Base-by-base conservation (phyloP, 2,797 vertebrate species). In the Enteromius afrohamiltoni region DNA sequence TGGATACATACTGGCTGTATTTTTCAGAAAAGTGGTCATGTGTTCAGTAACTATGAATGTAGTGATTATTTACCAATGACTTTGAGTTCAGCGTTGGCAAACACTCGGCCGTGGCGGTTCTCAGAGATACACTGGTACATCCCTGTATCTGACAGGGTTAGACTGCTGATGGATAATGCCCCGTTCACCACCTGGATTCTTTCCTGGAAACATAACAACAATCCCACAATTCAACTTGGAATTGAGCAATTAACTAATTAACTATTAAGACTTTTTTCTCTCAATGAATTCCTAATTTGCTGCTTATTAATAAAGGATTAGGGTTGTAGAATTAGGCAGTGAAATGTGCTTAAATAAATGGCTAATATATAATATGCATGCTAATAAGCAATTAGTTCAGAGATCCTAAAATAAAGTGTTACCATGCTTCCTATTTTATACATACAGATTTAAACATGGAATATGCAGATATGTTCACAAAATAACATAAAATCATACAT, bases 51-150 rank as follows among this genome's bases (percentile, higher is more conserved):
- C 13, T 31, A 53, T 69, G 19, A 49, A 60, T 29, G 62, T 51
- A 60, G 42, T 64, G 45, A 68, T 47, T 29, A 78, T 92, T 91
- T 92, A 99, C 98, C 97, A 6, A 97, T 93, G 79, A 98, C 96
- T 51, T 92, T 91, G 7, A 99, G 96, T 87, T 99, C 96, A 0
- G 97, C 95, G 0, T 95, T 99, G 95, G 96, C 91, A 80, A 96
- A 96, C 80, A 98, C 93, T 78, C 93, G 87, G 0, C 98, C 97
- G 0, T 99, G 95, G 51, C 95, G 95, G 92, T 99, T 99, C 90
- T 98, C 97, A 0, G 98, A 96, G 71, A 98, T 93, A 6, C 98
- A 99, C 90, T 99, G 98, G 88, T 98, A 99, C 96, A 99, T 98
- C 76, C 96, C 98, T 0, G 96, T 95, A 6, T 99, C 97, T 0